Base-by-base conservation (phyloP, 1,140 invertebrate species). In the Plectrocnemia conspersa region DNA sequence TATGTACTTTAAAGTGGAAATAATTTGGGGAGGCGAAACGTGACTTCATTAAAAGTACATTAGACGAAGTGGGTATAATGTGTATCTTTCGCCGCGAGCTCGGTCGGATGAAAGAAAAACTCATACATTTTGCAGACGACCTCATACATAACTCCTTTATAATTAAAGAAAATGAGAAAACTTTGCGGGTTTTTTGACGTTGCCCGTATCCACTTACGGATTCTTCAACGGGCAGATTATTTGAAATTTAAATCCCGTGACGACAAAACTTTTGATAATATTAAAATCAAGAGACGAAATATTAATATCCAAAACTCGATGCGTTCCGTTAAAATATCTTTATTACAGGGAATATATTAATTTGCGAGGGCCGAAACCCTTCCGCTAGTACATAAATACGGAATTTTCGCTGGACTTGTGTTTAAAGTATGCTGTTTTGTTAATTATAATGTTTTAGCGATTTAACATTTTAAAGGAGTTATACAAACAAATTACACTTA, bases 41-140 rank as follows among this genome's bases (percentile, higher is more conserved):
- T 59, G 57, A 59, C 57, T 59, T 59, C 52, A 59, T 59, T 54
- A 59, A 54, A 59, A 59, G 35, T 54, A 59, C 57, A 59, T 59
- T 59, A 59, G 52, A 47, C 57, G 35, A 24, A 49, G 40, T 42
- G 33, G 27, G 36, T 44, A n/a, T n/a, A 55, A 55, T 42, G 50
- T 49, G 45, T 47, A 58, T 47, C 50, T 53, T 53, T 48, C 32
- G 33, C 33, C 19, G 29, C 27, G 44, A 49, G 21, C 24, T 33
- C 10, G 32, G 16, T 38, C 46, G 23, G 55, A 44, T 50, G 55
- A 52, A 52, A 58, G 25, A 53, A 52, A 53, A 53, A 24, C 49
- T 54, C 24, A 35, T 22, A 54, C 41, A 29, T 55, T 46, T 48
- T 36, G 32, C 23, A 45, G 24, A n/a, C 38, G 4, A 16, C 38